phyloP scores from a whole-genome alignment of 2,797 vertebrate species.

The Hephaestus fuliginosus region DNA sequence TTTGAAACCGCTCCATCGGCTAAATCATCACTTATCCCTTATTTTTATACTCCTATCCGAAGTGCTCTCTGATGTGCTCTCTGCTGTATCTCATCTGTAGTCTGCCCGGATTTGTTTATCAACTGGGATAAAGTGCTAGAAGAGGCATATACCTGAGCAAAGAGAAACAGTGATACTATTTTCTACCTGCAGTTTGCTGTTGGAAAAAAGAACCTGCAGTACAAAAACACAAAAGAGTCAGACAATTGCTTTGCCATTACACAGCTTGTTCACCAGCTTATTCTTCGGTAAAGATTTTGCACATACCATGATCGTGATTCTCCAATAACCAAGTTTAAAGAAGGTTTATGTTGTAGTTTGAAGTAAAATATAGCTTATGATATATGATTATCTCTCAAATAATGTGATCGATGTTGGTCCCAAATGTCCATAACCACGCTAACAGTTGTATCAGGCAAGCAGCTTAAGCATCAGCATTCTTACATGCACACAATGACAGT shows the following conservation, averaged over 20 bases:
- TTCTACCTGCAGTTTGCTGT: slow-evolving; percentile 19
- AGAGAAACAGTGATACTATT: not conserved
- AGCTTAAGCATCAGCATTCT: not conserved
- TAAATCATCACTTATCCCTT: slow-evolving; percentile 29
- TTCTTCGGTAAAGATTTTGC: not conserved
- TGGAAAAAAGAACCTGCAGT: not conserved
- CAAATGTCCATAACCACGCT: not conserved
- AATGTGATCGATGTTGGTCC: not conserved
- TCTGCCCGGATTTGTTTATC: slow-evolving; percentile 23
- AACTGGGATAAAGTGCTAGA: slow-evolving; percentile 8
- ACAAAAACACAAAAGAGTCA: not conserved
- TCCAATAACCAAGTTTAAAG: not conserved
- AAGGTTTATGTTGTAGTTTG: not conserved
- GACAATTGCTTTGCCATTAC: not conserved
- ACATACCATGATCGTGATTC: not conserved
- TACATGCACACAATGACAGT: not conserved
- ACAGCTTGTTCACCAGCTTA: not conserved
- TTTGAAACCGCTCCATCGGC: slow-evolving; percentile 22
- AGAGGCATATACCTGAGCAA: slow-evolving; percentile 11
- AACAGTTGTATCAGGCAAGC: too few species aligned
- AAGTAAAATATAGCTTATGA: not conserved
- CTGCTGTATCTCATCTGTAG: slow-evolving; percentile 15
- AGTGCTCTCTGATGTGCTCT: slow-evolving; percentile 14
- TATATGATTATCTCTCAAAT: not conserved
- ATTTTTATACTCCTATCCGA: not conserved